Base-by-base conservation (phyloP, 2,113 vertebrate genomes). In the Oceanites oceanicus region DNA sequence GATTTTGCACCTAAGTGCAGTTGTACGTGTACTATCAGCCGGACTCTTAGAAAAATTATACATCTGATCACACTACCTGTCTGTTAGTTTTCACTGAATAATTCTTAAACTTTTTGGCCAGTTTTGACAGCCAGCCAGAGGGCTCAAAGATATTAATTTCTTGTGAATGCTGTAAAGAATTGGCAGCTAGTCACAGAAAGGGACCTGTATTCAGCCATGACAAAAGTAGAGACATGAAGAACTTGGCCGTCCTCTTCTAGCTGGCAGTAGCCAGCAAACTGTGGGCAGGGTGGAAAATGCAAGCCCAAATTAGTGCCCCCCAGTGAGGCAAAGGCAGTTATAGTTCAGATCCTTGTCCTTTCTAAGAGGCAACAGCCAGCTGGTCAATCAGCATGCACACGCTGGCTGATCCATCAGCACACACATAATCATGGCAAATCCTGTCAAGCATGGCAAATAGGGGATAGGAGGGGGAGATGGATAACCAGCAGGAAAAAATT, bases 21-120 rank as follows among this genome's bases (percentile, higher is more conserved):
- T 58, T 65, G 30, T 36, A 40, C 18, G 6, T 4, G 7, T 40
- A 13, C 11, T 9, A 8, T 34, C 27, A 42, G 15, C 47, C 36
- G 4, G 0, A 2, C 36, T 74, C 13, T 32, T 44, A 30, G 15
- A 7, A 36, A 72, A n/a, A 53, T n/a, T 0, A 32, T 75, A 18
- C 11, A 20, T 21, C 21, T 62, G 34, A 32, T 58, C 1, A 1
- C 29, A 22, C 14, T 67, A 44, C 27, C 21, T 58, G 29, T 34
- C 44, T 45, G 15, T 29, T 59, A 65, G 13, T 29, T 71, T 71
- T 58, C 29, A 18, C 7, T 38, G 30, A 55, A 26, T 42, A 47
- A 44, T 76, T 84, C 30, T 44, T 75, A 62, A 88, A 52, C 30
- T 66, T 85, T 88, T 30, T 62, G 40, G 10, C 25, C 47, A 52